Conservation (phyloP, 1,140 invertebrate species). For the Zophobas atratus region DNA sequence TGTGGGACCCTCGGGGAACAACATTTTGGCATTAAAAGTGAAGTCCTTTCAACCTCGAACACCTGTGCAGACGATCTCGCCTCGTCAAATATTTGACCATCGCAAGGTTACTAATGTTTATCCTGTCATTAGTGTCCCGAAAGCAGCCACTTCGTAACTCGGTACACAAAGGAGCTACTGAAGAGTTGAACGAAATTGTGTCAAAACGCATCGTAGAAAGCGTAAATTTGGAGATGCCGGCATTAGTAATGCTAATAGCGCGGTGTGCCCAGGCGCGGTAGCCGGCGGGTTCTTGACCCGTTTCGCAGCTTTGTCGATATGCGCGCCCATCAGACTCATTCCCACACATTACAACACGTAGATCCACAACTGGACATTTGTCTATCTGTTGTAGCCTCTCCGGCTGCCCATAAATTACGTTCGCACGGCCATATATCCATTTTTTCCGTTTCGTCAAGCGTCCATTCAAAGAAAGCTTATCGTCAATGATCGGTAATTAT, state of each 20-base stretch:
- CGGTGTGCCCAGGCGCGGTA: constrained; percentile 48
- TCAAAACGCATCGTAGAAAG: constrained; percentile 9
- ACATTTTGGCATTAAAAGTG: neutral
- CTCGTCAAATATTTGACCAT: neutral
- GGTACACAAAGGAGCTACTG: neutral
- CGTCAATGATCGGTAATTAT: constrained; percentile 10
- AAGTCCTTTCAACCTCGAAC: constrained; percentile 4
- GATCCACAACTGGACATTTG: constrained; percentile 53
- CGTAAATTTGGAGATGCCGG: constrained; percentile 53
- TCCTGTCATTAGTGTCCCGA: neutral
- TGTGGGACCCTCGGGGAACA: neutral
- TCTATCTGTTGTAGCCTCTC: constrained; percentile 41
- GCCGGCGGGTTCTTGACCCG: constrained; percentile 57
- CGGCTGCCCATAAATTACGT: constrained; percentile 44
- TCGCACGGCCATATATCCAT: constrained; percentile 37
- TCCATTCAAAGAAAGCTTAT: constrained; percentile 31
- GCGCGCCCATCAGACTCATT: constrained; percentile 53
- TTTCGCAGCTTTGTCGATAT: constrained; percentile 57
- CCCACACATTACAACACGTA: constrained; percentile 58
- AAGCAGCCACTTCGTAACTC: neutral
- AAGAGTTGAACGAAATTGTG: constrained; percentile 16
- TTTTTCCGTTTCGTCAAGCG: constrained; percentile 15
- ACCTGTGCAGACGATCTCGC: neutral
- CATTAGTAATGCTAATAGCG: constrained; percentile 58
- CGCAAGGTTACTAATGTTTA: neutral